Base-by-base conservation (phyloP, 2,888 invertebrate species). In the Aspidiotus rigidus region DNA sequence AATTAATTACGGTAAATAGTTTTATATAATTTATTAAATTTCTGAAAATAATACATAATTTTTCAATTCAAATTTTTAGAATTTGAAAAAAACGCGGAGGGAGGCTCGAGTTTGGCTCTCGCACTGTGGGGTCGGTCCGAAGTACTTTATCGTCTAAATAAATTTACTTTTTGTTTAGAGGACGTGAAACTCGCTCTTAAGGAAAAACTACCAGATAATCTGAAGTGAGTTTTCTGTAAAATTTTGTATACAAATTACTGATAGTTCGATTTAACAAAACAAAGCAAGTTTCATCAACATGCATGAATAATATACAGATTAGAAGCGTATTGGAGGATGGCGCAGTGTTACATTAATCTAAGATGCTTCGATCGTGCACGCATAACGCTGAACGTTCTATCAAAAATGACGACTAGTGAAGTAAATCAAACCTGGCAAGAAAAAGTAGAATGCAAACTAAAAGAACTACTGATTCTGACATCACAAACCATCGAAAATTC, bases 251-350 rank as follows among this genome's bases (percentile, higher is more conserved):
- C 49, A 28, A 28, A 28, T 28, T 28, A 28, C 28, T 5, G 28
- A 5, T 28, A 28, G 28, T 28, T 28, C 28, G 28, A 28, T 28
- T 28, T 5, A 28, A 28, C 28, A 5, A 28, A 28, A 28, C 28
- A 28, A 5, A 28, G 28, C 28, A 5, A 28, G 5, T 28, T 28
- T 28, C 5, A 28, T 56, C 13, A 17, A 56, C 8, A n/a, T 10
- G 16, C n/a, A 8, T 56, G 17, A 15, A 57, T 10, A 13, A 55
- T 55, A 28, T 1, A 13, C 78, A 84, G 86, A 71, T 81, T 83
- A 0, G 84, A 86, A 71, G 85, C 87, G 72, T 89, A 86, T 75
- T 83, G 85, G 79, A 80, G 85, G 73, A 85, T 88, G 83, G 86
- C 86, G 0, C 81, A 85, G 69, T 87, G 87, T 71, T 87, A 88